Evolutionary conservation across 2,113 vertebrate genomes (phyloP).

Genomic region (Zeus faber): DNA sequence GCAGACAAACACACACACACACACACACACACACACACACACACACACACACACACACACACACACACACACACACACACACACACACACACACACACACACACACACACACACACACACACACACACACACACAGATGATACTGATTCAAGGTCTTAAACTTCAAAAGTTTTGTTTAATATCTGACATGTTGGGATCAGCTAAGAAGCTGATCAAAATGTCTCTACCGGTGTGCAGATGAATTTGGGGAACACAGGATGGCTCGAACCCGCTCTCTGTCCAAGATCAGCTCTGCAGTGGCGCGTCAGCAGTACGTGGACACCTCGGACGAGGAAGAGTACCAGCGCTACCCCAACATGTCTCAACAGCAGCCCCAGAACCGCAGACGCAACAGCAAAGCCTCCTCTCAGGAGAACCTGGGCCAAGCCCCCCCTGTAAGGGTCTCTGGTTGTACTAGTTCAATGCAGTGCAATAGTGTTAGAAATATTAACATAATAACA

Average conservation of each 20-base stretch:
- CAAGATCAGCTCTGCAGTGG: constrained; percentile 65
- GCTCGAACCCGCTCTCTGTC: constrained; percentile 71
- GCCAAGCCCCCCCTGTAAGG: constrained; percentile 54
- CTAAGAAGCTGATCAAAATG: no score
- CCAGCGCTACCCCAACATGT: constrained; percentile 40
- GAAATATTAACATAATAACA: no score
- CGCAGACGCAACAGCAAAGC: constrained; percentile 65
- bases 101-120: not conserved
- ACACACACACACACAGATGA: not conserved
- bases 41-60: no score
- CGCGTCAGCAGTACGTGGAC: constrained; percentile 73
- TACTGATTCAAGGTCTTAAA: no score
- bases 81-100: no score
- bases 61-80: no score
- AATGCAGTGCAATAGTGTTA: no score
- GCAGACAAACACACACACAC: no score
- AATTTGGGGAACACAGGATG: constrained; percentile 52
- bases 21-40: no score
- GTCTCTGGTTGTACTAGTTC: no score
- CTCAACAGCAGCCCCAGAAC: constrained; percentile 66
- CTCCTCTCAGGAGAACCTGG: constrained; percentile 78
- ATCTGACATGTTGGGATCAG: no score
- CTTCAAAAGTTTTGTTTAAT: no score
- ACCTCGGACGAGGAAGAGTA: constrained; percentile 82
- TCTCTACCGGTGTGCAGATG: constrained; percentile 33